Percentiles rank a stretch among this genome's conserved stretches.
phyloP scores from a whole-genome alignment of 2,797 vertebrate species.

The Poecile montanus region DNA sequence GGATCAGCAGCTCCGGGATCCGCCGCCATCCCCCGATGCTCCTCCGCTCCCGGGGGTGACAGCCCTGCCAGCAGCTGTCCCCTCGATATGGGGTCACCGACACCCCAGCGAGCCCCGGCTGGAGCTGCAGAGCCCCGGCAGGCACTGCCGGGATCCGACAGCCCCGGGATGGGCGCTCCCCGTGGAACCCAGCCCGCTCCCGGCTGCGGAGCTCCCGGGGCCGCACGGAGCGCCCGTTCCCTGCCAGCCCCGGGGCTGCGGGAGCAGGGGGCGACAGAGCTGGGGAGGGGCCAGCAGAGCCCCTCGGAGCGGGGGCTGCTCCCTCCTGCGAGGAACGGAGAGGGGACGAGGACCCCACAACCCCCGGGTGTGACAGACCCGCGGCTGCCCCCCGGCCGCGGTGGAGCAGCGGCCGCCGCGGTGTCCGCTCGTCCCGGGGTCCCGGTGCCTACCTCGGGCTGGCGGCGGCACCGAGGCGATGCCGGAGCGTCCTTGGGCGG shows the following conservation, averaged over 20 bases:
- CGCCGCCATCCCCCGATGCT: accelerated
- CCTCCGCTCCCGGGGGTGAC: background rate
- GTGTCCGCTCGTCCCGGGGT: background rate
- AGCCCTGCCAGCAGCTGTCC: background rate
- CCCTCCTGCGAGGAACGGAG: background rate
- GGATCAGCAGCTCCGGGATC: background rate
- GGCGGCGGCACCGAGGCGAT: background rate
- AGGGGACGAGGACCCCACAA: too few relatives aligned
- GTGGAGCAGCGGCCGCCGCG: background rate
- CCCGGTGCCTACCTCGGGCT: background rate
- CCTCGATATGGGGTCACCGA: accelerated
- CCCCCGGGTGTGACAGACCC: background rate
- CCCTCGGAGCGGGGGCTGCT: background rate
- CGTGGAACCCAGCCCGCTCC: accelerated
- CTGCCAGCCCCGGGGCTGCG: background rate
- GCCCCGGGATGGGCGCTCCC: too few relatives aligned
- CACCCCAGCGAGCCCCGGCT: background rate
- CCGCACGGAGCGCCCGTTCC: background rate
- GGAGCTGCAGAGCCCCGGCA: background rate
- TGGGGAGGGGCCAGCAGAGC: background rate
- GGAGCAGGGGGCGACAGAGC: too few relatives aligned
- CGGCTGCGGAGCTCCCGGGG: background rate
- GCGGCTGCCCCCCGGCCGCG: background rate
- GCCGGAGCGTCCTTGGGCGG: background rate
- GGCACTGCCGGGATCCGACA: background rate